Percentiles rank a stretch among this genome's conserved stretches.
These are phyloP conservation scores for Drosophila koepferae DNA, from an alignment of 2,888 invertebrate species.

Conservation along the genomic window DNA sequence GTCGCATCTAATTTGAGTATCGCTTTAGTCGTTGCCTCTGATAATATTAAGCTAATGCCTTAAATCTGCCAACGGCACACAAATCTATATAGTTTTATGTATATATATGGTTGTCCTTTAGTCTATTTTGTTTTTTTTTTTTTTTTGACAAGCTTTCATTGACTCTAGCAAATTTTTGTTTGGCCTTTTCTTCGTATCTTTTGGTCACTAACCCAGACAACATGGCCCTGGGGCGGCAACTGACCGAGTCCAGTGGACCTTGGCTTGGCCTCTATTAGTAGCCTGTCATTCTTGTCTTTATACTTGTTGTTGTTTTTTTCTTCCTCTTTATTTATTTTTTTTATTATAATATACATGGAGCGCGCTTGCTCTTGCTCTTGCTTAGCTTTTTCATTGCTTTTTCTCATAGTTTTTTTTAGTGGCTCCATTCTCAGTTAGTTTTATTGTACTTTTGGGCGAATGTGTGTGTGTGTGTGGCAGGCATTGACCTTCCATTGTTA, in stretches of 20 bases:
- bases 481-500: slow-evolving; percentile 65
- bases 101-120: slow-evolving; percentile 2
- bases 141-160: slow-evolving; percentile 40
- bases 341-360: slow-evolving; percentile 47
- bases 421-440: slow-evolving; percentile 42
- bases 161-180: slow-evolving; percentile 45
- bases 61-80: slow-evolving; percentile 47
- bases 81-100: slow-evolving; percentile 22
- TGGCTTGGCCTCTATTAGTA: slow-evolving; percentile 60
- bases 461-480: slow-evolving; percentile 30
- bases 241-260: slow-evolving; percentile 46
- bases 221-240: slow-evolving; percentile 42
- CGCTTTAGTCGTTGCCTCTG: slow-evolving; percentile 52
- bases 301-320: slow-evolving; percentile 2
- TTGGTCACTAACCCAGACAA: slow-evolving; percentile 62
- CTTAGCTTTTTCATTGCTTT: slow-evolving; percentile 34
- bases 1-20: slow-evolving; percentile 60
- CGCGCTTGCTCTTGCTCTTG: slow-evolving; percentile 9
- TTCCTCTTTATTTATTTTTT: slow-evolving; percentile 1
- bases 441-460: slow-evolving; percentile 22
- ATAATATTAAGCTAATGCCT: slow-evolving; percentile 57
- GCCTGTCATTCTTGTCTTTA: slow-evolving; percentile 48
- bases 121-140: not conserved
- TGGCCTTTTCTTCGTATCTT: slow-evolving; percentile 31
- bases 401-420: slow-evolving; percentile 27